These are phyloP conservation scores for Hypomecis punctinalis DNA, from an alignment of 2,888 invertebrate genomes.

Conservation along the genomic window DNA sequence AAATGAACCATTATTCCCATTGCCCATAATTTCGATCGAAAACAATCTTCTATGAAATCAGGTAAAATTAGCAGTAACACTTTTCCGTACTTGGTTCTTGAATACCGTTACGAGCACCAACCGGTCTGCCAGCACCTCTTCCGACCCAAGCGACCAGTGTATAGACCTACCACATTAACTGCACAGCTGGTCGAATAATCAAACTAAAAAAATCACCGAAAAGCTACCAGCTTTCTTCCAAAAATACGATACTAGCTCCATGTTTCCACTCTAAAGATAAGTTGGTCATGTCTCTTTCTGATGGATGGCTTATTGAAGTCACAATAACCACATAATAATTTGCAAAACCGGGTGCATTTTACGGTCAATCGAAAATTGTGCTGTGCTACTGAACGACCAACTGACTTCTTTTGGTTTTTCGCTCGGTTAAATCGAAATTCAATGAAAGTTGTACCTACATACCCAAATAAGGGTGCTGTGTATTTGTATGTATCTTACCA, in stretches of 20 bases:
- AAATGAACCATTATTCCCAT: no score
- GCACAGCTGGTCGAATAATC: background rate
- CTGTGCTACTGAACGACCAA: slow-evolving; percentile 29
- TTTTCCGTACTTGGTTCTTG: slow-evolving; percentile 44
- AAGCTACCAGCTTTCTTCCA: background rate
- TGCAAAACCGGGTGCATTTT: slow-evolving; percentile 30
- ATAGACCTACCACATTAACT: background rate
- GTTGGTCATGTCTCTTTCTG: slow-evolving; percentile 29
- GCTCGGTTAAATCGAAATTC: slow-evolving; percentile 1
- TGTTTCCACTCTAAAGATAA: background rate
- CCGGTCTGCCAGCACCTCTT: slow-evolving; percentile 46
- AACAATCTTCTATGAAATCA: slow-evolving; percentile 19
- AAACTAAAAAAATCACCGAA: background rate
- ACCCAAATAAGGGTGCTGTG: no score
- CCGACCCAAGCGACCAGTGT: slow-evolving; percentile 18
- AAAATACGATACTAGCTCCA: background rate
- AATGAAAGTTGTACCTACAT: background rate
- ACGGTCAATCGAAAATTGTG: slow-evolving; percentile 35
- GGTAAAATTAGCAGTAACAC: slow-evolving; percentile 34
- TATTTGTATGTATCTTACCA: no score
- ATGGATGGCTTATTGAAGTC: slow-evolving; percentile 39
- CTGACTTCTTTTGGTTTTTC: slow-evolving; percentile 16
- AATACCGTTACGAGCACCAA: slow-evolving; percentile 47
- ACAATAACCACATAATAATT: slow-evolving; percentile 23
- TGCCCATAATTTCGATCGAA: no score